Percentiles rank a stretch among this genome's conserved stretches.
phyloP scores from a whole-genome alignment of 2,888 invertebrate genomes.

The Caenorhabditis japonica region DNA sequence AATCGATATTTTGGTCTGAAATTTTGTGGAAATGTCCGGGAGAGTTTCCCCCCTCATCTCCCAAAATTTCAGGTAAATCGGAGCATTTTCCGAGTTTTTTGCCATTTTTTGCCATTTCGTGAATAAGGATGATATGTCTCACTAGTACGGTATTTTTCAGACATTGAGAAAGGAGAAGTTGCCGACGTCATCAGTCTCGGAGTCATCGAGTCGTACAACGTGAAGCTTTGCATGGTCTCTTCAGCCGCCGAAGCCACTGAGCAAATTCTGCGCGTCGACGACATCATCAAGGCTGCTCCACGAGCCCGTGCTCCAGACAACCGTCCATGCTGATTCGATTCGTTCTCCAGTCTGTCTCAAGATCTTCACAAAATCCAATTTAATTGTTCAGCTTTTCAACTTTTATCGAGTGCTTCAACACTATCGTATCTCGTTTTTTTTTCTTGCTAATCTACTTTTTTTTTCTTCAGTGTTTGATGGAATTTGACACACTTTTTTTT shows the following conservation, averaged over 20 bases:
- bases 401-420: conserved; percentile 47
- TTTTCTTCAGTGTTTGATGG: too few species aligned
- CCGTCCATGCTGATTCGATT: conserved; percentile 70
- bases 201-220: conserved; percentile 95
- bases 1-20: too few species aligned
- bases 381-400: conserved; percentile 36
- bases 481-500: conserved; percentile 23
- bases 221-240: conserved; percentile 93
- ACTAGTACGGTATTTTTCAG: conserved; percentile 78
- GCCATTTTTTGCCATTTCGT: too few species aligned
- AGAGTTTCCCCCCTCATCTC: too few species aligned
- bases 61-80: too few species aligned
- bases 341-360: conserved; percentile 14
- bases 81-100: too few species aligned
- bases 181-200: conserved; percentile 92
- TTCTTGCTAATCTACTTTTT: conserved; percentile 1
- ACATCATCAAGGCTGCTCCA: conserved; percentile 85
- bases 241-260: conserved; percentile 83
- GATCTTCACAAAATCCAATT: conserved; percentile 31
- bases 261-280: conserved; percentile 97
- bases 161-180: conserved; percentile 89
- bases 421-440: conserved; percentile 44
- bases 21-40: too few species aligned
- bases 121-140: neutral
- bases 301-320: conserved; percentile 71